Base-by-base conservation (phyloP, 2,888 invertebrate species). In the Amiota mariae region DNA sequence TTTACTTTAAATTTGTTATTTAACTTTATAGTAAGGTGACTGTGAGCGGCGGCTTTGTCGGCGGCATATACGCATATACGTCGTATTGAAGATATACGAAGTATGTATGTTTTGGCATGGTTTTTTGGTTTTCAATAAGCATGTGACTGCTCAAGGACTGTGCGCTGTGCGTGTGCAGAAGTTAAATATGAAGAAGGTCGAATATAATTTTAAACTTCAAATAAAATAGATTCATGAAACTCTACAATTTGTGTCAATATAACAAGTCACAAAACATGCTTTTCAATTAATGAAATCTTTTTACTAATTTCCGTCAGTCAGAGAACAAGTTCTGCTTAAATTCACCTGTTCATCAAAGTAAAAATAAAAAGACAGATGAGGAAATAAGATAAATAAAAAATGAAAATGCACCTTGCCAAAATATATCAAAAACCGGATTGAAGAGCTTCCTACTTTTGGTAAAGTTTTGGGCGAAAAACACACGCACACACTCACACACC, bases 391-490 rank as follows among this genome's bases (percentile, higher is more conserved):
- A 36, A 4, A 36, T 36, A 36, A 36, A 36, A 36, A 70, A 46
- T 12, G 59, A 76, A 75, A 72, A 72, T 49, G 75, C 75, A 78
- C 72, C 80, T 59, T 78, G 79, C 73, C 79, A 74, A 61, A 73
- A 71, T n/a, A n/a, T n/a, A 67, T 64, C 49, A 15, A 20, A 73
- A 82, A 85, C 84, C 85, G 78, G 85, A 78, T 83, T 79, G 66
- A 73, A 75, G 79, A 76, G 80, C 75, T 11, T 59, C 36, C 36
- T 36, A 6, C 8, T 36, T 36, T 36, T 36, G 36, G 6, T 36
- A 2, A 36, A 36, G 36, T 36, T 36, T 36, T 36, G 3, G 8
- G 36, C 36, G 6, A 18, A 20, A 51, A 1, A 51, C n/a, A 51
- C 54, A 51, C n/a, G 4, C 51, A n/a, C 4, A 51, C 4, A 51